Evolutionary conservation across 2,888 invertebrate species (phyloP).

Genomic region (Drosophila helvetica): DNA sequence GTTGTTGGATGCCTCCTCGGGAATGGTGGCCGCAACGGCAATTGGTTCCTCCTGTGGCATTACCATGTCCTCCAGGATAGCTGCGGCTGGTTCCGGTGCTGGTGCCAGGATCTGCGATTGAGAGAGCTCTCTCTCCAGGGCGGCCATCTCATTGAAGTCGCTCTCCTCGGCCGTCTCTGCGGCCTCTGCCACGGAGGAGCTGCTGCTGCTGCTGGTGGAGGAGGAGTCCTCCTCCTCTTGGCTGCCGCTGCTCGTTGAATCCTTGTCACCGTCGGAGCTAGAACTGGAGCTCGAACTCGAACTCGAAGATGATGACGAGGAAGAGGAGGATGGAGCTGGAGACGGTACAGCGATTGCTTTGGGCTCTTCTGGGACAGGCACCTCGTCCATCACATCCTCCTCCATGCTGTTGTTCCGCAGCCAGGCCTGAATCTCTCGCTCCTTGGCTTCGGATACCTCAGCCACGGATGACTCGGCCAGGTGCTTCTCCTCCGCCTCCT

Average conservation of each 20-base stretch:
- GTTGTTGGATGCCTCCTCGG: constrained; percentile 46
- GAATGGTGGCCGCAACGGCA: not conserved
- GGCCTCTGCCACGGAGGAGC: constrained; percentile 7
- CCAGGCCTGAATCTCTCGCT: constrained; percentile 63
- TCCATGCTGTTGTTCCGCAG: constrained; percentile 41
- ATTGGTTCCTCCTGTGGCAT: not conserved
- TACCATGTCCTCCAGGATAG: not conserved
- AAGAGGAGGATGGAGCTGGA: constrained; percentile 27
- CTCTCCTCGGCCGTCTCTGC: constrained; percentile 50
- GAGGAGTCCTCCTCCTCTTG: constrained; percentile 17
- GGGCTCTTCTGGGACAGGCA: not conserved
- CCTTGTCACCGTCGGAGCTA: constrained; percentile 47
- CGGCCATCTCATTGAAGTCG: constrained; percentile 77
- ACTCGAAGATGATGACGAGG: constrained; percentile 49
- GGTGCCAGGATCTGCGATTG: constrained; percentile 30
- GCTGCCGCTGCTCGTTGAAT: constrained; percentile 24
- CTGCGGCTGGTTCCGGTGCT: constrained; percentile 5
- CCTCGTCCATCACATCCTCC: constrained; percentile 9
- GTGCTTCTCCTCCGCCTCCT: not conserved
- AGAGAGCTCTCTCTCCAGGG: constrained; percentile 78
- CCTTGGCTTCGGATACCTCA: constrained; percentile 31
- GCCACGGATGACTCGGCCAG: not conserved
- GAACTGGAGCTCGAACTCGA: constrained; percentile 50
- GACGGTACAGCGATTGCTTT: constrained; percentile 13
- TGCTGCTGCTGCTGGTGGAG: constrained; percentile 28